Evolutionary conservation across 2,888 invertebrate genomes (phyloP), one percentile per base, ranked within the genome.

Genomic region (Drosophila cognata): DNA sequence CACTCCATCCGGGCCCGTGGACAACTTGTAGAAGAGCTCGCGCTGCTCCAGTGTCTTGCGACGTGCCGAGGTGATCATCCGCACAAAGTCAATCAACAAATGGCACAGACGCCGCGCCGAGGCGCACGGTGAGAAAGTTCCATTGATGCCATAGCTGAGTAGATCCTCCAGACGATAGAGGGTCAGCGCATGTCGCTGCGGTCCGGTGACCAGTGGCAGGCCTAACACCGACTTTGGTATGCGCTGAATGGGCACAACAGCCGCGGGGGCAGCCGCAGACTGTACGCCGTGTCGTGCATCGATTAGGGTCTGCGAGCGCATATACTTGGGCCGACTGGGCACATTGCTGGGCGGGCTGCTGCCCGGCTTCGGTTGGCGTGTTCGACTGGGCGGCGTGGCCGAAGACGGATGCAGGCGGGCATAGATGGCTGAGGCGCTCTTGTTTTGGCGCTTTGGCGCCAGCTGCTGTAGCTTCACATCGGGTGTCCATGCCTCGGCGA

Each of bases 21-120:
- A 92, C 69, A 95, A 93, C 79, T 95, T 94, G 76, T 94, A 95
- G 92, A 97, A 97, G 43, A 97, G 94, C 85, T 97, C 97, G 8
- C 95, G 95, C 91, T 98, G 97, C 93, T 98, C 98, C 31, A 98
- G 93, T 4, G 97, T 96, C 83, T 96, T 95, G 74, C 98, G 94
- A 91, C 97, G 97, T 1, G 97, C 96, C 31, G 96, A 96, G 43
- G 97, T 97, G 62, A 98, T 95, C 92, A 94, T 95, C 77, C 96
- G 95, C 4, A 97, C 96, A 93, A 97, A 98, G 91, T 96, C 96
- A 60, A 97, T 94, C 58, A 97, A 93, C 75, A 95, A 95, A 91
- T 95, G 96, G 88, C 96, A 97, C 56, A 97, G 93, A 71, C 95
- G 94, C 78, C 94, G 94, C 18, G 96, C 95, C 48, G 94, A 94